Evolutionary conservation across 2,797 vertebrate species (phyloP).

Genomic region (Malacoctenus gilli): DNA sequence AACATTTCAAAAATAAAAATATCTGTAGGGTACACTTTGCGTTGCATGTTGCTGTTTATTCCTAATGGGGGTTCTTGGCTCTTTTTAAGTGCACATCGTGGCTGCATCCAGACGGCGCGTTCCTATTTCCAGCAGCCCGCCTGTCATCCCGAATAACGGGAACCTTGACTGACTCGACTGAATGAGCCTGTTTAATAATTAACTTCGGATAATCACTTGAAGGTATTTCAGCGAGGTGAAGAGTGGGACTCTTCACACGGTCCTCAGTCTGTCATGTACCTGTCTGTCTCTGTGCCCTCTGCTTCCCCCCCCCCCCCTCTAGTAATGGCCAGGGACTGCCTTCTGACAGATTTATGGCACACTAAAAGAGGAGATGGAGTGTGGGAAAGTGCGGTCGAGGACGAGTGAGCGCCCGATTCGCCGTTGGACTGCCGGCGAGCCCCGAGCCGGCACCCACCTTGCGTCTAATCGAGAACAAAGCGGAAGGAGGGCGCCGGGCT

Average conservation of each 20-base stretch:
- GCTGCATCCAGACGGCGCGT: neutral
- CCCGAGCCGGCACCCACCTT: conserved; percentile 16
- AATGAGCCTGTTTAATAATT: conserved; percentile 20
- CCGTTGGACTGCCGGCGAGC: conserved; percentile 19
- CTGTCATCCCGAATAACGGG: neutral
- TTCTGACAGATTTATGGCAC: conserved; percentile 52
- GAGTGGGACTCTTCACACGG: neutral
- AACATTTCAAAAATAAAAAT: neutral
- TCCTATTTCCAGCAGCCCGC: neutral
- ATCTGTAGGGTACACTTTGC: no score
- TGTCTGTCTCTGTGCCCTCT: conserved; percentile 7
- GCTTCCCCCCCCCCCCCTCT: conserved; percentile 12
- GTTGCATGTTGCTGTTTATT: neutral
- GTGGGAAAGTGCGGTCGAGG: conserved; percentile 48
- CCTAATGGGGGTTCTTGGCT: neutral
- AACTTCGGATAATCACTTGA: conserved; percentile 23
- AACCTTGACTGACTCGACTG: neutral
- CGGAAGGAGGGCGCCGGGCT: conserved; percentile 18
- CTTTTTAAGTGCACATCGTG: neutral
- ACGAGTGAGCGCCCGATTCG: conserved; percentile 32
- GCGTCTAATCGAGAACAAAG: conserved; percentile 49
- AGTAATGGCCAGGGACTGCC: conserved; percentile 25
- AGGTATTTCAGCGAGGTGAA: conserved; percentile 21
- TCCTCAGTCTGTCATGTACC: conserved; percentile 1
- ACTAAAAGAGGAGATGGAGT: conserved; percentile 42